Conservation (phyloP, 2,113 vertebrate genomes). For the Campylomormyrus tamandua region DNA sequence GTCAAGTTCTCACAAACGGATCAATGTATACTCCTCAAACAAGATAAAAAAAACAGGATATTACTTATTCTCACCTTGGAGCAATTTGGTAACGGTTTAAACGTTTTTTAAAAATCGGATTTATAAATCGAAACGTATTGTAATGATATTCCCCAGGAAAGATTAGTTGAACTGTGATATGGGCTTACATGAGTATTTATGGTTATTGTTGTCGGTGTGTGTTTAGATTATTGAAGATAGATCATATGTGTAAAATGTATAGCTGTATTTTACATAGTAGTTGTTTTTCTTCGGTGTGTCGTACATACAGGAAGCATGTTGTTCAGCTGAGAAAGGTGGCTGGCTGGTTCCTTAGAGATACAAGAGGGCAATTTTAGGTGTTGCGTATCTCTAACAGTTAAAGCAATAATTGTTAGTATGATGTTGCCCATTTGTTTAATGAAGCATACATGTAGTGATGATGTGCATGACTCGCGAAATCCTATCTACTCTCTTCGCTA, state of each 20-base stretch:
- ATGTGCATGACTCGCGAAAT: neutral
- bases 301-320: neutral
- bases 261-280: neutral
- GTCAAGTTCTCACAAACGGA: neutral
- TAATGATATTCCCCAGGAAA: neutral
- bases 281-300: neutral
- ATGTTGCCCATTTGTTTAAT: neutral
- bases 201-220: neutral
- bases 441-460: neutral
- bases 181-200: neutral
- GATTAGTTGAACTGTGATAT: neutral
- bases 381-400: neutral
- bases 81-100: neutral
- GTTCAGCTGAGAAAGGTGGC: neutral
- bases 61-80: neutral
- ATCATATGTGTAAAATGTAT: neutral
- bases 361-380: neutral
- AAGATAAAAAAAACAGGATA: neutral
- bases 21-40: neutral
- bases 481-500: neutral
- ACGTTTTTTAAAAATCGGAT: neutral
- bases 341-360: neutral
- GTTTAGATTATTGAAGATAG: neutral
- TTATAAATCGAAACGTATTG: neutral
- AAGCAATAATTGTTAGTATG: neutral